A percentile compares a stretch with the other conserved stretches of the same genome.
These are phyloP conservation scores for Liposcelis brunnea DNA, from an alignment of 2,888 invertebrate genomes.

Conservation along the genomic window DNA sequence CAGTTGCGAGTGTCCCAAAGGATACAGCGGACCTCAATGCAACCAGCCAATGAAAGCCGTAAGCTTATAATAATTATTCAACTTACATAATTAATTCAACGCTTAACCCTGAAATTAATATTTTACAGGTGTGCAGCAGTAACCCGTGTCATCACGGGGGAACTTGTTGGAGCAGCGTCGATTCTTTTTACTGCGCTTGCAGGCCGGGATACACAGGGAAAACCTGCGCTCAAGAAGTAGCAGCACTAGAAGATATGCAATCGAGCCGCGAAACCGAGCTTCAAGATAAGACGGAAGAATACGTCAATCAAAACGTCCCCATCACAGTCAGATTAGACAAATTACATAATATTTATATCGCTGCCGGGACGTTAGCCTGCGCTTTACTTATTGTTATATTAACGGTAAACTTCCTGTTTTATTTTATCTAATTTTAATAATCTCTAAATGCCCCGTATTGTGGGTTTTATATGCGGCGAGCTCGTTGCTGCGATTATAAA, in stretches of 20 bases:
- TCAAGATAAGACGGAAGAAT: no score
- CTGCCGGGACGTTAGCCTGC: conserved; percentile 55
- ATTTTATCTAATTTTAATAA: background rate
- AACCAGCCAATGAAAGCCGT: conserved; percentile 41
- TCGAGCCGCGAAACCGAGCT: conserved; percentile 20
- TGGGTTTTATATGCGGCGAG: no score
- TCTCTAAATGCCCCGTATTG: background rate
- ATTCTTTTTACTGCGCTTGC: conserved; percentile 64
- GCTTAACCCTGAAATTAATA: conserved; percentile 7
- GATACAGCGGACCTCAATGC: conserved; percentile 51
- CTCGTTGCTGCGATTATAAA: background rate
- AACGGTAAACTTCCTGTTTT: conserved; percentile 37
- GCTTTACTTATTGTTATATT: conserved; percentile 56
- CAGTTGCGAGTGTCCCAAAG: conserved; percentile 54
- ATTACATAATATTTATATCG: conserved; percentile 60
- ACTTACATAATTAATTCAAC: background rate
- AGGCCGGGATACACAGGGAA: conserved; percentile 61
- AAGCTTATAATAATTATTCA: conserved; percentile 25
- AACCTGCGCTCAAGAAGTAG: conserved; percentile 41
- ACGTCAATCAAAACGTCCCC: conserved; percentile 15
- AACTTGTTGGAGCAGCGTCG: conserved; percentile 58
- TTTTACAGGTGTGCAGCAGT: conserved; percentile 43
- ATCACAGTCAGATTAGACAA: conserved; percentile 41
- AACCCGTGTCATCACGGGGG: conserved; percentile 61
- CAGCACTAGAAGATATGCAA: conserved; percentile 21